Percentiles rank a stretch among this genome's conserved stretches.
These are phyloP conservation scores for Pachycephala philippinensis DNA, from an alignment of 2,113 vertebrate genomes.

Conservation along the genomic window DNA sequence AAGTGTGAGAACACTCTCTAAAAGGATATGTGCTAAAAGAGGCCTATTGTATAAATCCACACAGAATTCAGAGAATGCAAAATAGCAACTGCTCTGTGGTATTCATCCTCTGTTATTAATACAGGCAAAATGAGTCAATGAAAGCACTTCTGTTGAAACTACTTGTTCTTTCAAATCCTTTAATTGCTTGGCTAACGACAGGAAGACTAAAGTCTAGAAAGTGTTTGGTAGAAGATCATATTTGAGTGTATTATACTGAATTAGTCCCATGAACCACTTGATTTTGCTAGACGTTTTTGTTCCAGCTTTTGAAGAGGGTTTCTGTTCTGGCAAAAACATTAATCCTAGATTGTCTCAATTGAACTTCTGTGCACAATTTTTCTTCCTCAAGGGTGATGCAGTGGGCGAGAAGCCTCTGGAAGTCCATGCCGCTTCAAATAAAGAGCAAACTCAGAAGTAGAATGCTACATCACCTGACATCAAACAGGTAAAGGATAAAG, in stretches of 20 bases:
- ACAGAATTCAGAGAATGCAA: conserved; percentile 30
- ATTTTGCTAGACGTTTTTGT: not conserved
- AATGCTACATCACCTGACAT: not conserved
- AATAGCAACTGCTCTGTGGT: not conserved
- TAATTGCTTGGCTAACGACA: not conserved
- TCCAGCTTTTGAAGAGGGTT: conserved; percentile 4
- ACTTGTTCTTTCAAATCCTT: conserved; percentile 1
- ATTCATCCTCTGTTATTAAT: conserved; percentile 26
- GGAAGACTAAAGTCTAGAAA: not conserved
- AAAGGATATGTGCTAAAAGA: conserved; percentile 7
- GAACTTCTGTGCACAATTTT: not conserved
- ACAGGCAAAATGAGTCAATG: conserved; percentile 29
- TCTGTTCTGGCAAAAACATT: not conserved
- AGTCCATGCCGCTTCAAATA: not conserved
- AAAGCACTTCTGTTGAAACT: conserved; percentile 32
- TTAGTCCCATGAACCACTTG: not conserved
- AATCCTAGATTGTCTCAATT: not conserved
- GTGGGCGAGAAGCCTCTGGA: conserved; percentile 42
- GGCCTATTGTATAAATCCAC: conserved; percentile 38
- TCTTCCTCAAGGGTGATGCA: conserved; percentile 12
- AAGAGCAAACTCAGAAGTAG: conserved; percentile 60
- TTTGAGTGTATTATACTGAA: not conserved
- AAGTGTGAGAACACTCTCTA: conserved; percentile 22
- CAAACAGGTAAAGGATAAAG: conserved; percentile 68
- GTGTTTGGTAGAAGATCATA: not conserved